These are phyloP conservation scores for Cichlasoma orientale DNA, from an alignment of 2,797 vertebrate genomes.

Conservation along the genomic window DNA sequence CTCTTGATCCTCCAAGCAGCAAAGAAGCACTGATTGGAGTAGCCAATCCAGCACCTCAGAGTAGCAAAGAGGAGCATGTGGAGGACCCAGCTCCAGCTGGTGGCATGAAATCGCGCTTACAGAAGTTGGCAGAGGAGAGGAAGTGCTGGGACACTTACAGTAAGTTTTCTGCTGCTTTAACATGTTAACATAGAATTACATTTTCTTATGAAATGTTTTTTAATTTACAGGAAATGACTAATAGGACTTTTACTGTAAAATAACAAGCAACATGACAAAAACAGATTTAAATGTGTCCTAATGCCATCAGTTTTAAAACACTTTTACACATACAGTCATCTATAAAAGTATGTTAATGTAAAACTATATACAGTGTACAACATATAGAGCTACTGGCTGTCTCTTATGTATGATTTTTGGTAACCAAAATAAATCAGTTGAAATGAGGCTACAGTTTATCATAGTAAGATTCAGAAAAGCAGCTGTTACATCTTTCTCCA, in stretches of 20 bases:
- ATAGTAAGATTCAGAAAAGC: background rate
- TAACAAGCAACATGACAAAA: background rate
- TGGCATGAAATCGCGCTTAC: conserved; percentile 87
- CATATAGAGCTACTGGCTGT: background rate
- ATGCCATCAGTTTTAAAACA: background rate
- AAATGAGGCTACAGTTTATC: too few species aligned
- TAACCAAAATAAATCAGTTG: background rate
- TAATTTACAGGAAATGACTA: background rate
- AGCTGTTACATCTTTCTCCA: background rate
- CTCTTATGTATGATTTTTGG: background rate
- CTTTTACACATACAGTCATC: too few species aligned
- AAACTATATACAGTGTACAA: background rate
- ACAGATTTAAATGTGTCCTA: background rate
- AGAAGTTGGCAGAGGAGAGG: conserved; percentile 87
- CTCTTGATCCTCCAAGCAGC: conserved; percentile 14
- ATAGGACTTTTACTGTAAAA: background rate
- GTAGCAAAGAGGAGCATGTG: conserved; percentile 11
- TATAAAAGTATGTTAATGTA: background rate
- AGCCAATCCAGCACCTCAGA: conserved; percentile 1
- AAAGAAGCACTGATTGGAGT: conserved; percentile 24
- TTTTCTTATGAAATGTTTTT: background rate
- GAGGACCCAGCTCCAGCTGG: conserved; percentile 42
- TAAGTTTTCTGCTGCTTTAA: conserved; percentile 21
- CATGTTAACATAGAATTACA: too few species aligned
- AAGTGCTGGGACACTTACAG: conserved; percentile 86